Evolutionary conservation across 2,888 invertebrate species (phyloP), one percentile per base, ranked within the genome.

Genomic region (Agrochola litura): DNA sequence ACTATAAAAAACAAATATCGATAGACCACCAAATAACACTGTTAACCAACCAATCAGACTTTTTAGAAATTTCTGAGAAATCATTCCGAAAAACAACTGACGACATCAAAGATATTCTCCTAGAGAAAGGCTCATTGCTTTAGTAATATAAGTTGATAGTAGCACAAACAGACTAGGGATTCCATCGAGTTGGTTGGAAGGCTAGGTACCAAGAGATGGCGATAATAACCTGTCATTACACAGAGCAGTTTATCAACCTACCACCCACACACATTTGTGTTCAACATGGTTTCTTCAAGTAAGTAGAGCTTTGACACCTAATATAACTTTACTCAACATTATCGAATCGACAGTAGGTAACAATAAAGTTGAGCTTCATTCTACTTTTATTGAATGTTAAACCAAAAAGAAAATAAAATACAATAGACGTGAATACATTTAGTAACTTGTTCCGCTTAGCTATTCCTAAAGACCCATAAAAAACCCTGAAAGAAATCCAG

Each of bases 161-260:
- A 43, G 25, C 37, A 37, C 37, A 37, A 37, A 54, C 49, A 63
- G 16, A 14, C 61, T 43, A n/a, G 16, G 56, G 61, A 64, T 77
- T 19, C 65, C 3, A 61, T 37, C 10, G 41, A 16, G n/a, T 76
- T 68, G 37, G 63, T 61, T 65, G 56, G 46, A 65, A 81, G 52
- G 76, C 82, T 65, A 52, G 66, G 73, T 79, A 80, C 70, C 22
- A 19, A 16, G 46, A 64, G 81, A 82, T 82, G 75, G 85, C 84
- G 81, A 84, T 82, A 82, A 84, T 82, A 82, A 85, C 81, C 71
- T 72, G 76, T 72, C 85, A 68, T 65, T 85, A 81, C 76, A 56
- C 43, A 6, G n/a, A 81, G 56, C 82, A 71, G 85, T 82, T 82
- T 81, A 82, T 82, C 82, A 81, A 81, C 54, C 70, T 1, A 22